Base-by-base conservation (phyloP, 2,113 vertebrate genomes). In the Odocoileus hemionus region DNA sequence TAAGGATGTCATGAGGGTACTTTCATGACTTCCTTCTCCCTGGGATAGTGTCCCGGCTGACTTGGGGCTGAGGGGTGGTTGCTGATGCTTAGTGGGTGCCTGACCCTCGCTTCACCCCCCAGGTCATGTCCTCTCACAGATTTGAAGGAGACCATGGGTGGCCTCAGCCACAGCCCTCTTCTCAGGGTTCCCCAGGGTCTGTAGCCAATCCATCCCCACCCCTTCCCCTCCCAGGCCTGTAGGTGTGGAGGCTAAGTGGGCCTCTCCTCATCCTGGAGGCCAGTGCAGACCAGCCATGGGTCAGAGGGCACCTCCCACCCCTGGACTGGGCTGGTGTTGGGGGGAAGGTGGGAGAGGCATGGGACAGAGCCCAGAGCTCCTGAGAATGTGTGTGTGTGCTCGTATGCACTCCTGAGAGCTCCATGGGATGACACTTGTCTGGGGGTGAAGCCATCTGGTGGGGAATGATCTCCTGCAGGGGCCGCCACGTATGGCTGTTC, bases 401-500 rank as follows among this genome's bases (percentile, higher is more conserved):
- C 21, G 2, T 61, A 43, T 47, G 17, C 28, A 17, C 19, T 30
- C 28, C 78, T 10, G 30, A 36, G 74, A 26, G 21, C 57, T 36
- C n/a, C 33, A 10, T 10, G 33, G 45, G 25, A 30, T 54, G 45
- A 28, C 16, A 3, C 45, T 23, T 23, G 33, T 55, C 54, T 28
- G 45, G 12, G 47, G 23, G 25, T 88, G 28, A 54, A 58, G 36
- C 57, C 16, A 15, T 36, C 26, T 50, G 43, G 9, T 16, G 8
- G 43, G 43, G 30, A 5, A 1, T 64, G 55, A 5, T n/a, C 57
- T 74, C 55, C 54, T 17, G 19, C 86, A 36, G 23, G 33, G 58
- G 55, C 52, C 2, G 33, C 30, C 5, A 1, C 0, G 19, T 7
- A 19, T 1, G 15, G 14, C 70, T n/a, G 33, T 70, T 23, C 45